phyloP scores from a whole-genome alignment of 2,888 invertebrate genomes.

The Bombylius major region DNA sequence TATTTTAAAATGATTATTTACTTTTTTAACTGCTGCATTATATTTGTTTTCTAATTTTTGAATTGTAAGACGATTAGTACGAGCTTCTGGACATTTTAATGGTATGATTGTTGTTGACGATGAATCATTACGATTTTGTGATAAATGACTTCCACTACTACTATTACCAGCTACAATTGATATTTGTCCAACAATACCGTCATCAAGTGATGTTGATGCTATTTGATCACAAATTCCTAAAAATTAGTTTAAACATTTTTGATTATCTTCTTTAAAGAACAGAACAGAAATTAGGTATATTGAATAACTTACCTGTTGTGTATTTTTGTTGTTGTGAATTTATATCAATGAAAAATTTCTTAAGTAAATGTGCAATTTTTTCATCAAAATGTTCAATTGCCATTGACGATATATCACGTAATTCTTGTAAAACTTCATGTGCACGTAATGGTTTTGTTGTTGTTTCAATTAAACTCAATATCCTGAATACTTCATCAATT shows the following conservation, averaged over 20 bases:
- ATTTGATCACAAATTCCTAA: not conserved
- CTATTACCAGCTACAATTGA: not conserved
- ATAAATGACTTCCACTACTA: not conserved
- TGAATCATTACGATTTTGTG: not conserved
- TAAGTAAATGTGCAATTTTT: slow-evolving; percentile 44
- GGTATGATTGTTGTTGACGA: slow-evolving; percentile 1
- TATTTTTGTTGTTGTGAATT: not conserved
- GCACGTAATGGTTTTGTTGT: slow-evolving; percentile 55
- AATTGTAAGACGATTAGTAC: slow-evolving; percentile 22
- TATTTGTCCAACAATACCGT: not conserved
- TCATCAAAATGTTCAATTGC: slow-evolving; percentile 95
- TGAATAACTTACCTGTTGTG: not conserved
- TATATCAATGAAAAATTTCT: not conserved
- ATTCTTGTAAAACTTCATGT: slow-evolving; percentile 74
- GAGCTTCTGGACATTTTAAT: slow-evolving; percentile 25
- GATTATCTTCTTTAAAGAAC: too few relatives aligned
- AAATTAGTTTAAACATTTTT: not conserved
- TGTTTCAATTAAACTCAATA: slow-evolving; percentile 56
- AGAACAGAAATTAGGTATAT: too few relatives aligned
- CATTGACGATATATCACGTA: slow-evolving; percentile 76
- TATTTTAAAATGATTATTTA: slow-evolving; percentile 15
- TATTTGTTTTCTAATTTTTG: slow-evolving; percentile 7
- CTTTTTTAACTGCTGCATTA: slow-evolving; percentile 13
- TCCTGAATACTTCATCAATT: slow-evolving; percentile 71
- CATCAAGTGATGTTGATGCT: not conserved